Evolutionary conservation across 2,113 vertebrate genomes (phyloP).

Genomic region (Leucoraja erinaceus): DNA sequence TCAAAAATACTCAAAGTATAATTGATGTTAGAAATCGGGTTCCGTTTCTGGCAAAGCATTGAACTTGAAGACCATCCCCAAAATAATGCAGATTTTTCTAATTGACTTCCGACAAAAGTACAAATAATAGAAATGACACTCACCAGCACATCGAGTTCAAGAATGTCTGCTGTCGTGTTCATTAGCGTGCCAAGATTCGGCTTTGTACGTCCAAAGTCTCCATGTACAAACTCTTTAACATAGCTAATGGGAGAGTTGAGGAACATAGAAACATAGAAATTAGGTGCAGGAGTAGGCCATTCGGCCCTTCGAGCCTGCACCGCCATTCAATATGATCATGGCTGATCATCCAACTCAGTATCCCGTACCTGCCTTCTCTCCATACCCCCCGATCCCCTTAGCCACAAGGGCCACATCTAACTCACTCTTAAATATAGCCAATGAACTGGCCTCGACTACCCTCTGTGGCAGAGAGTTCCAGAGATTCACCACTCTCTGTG

Average conservation of each 20-base stretch:
- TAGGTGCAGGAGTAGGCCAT: too few species aligned
- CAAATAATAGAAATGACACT: slow-evolving; percentile 38
- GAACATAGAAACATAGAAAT: too few species aligned
- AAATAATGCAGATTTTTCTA: background rate
- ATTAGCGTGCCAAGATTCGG: slow-evolving; percentile 83
- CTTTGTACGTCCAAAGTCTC: slow-evolving; percentile 92
- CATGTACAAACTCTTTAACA: slow-evolving; percentile 94
- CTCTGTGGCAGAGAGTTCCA: too few species aligned
- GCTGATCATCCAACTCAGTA: too few species aligned
- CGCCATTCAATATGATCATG: too few species aligned
- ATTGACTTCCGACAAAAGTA: background rate
- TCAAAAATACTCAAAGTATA: background rate
- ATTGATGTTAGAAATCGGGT: background rate
- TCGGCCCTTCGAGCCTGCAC: too few species aligned
- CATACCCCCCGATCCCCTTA: too few species aligned
- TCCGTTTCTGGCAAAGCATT: background rate
- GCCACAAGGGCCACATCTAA: too few species aligned
- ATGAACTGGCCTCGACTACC: too few species aligned
- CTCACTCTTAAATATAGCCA: too few species aligned
- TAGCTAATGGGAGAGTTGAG: slow-evolving; percentile 71
- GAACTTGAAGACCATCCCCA: background rate
- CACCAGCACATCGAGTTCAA: slow-evolving; percentile 94
- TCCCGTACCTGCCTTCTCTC: too few species aligned
- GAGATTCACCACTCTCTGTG: too few species aligned
- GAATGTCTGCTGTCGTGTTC: slow-evolving; percentile 77